phyloP scores from a whole-genome alignment of 2,888 invertebrate genomes.

The Limnephilus lunatus region DNA sequence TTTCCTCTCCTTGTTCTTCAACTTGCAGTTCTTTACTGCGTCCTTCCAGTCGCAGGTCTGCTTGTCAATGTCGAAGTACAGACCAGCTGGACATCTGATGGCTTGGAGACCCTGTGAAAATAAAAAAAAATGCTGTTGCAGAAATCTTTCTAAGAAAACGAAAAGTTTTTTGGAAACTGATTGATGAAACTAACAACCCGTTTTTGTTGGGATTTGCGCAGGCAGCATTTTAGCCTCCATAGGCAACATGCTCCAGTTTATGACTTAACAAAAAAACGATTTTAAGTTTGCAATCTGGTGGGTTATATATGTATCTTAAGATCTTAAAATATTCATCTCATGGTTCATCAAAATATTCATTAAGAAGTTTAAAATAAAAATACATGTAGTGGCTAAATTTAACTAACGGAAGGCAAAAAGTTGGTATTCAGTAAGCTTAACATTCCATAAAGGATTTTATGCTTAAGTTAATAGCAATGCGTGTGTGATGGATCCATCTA shows the following conservation, averaged over 20 bases:
- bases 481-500: not conserved
- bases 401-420: no score
- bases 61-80: slow-evolving; percentile 95
- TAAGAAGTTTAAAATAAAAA: no score
- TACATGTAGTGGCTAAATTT: no score
- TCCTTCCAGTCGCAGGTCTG: slow-evolving; percentile 97
- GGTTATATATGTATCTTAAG: no score
- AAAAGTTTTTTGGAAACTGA: not conserved
- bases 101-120: slow-evolving; percentile 89
- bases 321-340: no score
- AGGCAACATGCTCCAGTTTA: not conserved
- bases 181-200: not conserved
- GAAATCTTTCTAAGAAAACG: not conserved
- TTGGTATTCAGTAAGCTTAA: no score
- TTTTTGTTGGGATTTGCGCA: not conserved
- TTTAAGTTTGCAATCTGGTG: not conserved
- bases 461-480: not conserved
- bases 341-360: no score
- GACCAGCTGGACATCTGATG: slow-evolving; percentile 93
- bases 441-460: not conserved
- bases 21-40: slow-evolving; percentile 94
- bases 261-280: not conserved
- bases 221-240: no score
- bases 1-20: slow-evolving; percentile 92
- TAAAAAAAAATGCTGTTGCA: not conserved